These are phyloP conservation scores for Drosophila colorata DNA, from an alignment of 2,888 invertebrate species.

Conservation along the genomic window DNA sequence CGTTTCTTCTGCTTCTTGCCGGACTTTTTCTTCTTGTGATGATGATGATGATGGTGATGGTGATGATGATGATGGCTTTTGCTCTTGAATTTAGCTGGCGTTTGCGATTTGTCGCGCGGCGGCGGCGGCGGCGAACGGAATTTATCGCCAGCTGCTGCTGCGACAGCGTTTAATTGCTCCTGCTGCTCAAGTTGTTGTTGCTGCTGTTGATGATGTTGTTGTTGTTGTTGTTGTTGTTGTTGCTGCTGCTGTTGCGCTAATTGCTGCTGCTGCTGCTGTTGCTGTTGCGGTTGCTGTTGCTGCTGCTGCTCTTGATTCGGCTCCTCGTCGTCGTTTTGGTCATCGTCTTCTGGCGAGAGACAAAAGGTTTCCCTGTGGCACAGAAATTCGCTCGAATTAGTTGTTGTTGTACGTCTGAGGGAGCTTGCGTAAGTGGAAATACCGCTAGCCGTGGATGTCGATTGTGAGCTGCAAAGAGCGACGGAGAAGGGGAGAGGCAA, in stretches of 20 bases:
- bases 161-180: constrained; percentile 43
- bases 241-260: constrained; percentile 24
- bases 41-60: constrained; percentile 57
- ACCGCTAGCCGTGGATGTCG: constrained; percentile 84
- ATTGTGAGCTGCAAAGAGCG: constrained; percentile 81
- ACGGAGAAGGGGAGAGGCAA: background rate
- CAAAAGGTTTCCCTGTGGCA: constrained; percentile 85
- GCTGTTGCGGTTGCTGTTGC: constrained; percentile 13
- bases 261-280: constrained; percentile 31
- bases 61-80: constrained; percentile 33
- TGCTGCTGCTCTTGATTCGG: constrained; percentile 28
- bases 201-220: constrained; percentile 19
- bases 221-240: constrained; percentile 18
- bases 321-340: constrained; percentile 66
- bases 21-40: constrained; percentile 82
- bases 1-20: constrained; percentile 82
- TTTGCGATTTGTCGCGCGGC: constrained; percentile 49
- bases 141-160: constrained; percentile 37
- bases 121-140: constrained; percentile 59
- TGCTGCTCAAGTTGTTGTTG: constrained; percentile 19
- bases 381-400: constrained; percentile 85
- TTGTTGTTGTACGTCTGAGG: constrained; percentile 83
- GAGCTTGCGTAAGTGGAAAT: constrained; percentile 85
- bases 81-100: constrained; percentile 63
- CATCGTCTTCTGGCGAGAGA: constrained; percentile 83